phyloP scores from a whole-genome alignment of 2,113 vertebrate species.

The Capra hircus region DNA sequence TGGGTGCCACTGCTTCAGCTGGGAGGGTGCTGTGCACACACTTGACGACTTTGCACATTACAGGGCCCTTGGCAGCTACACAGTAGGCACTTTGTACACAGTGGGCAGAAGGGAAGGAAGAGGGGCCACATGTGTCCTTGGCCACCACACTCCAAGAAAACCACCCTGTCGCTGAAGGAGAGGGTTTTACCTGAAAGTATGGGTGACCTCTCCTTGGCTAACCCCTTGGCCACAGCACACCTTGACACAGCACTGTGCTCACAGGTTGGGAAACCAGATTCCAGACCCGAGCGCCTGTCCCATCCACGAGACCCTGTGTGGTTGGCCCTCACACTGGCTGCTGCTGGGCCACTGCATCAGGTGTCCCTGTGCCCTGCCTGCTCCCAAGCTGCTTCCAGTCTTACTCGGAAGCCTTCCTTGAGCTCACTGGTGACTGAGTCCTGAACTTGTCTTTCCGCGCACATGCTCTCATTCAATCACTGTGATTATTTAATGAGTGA shows the following conservation, averaged over 20 bases:
- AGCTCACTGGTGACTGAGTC: background rate
- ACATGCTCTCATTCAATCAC: accelerated
- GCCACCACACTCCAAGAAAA: background rate
- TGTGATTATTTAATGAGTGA: background rate
- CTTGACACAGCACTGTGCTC: background rate
- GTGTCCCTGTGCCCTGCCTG: background rate
- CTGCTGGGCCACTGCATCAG: background rate
- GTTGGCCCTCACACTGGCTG: background rate
- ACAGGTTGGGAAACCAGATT: background rate
- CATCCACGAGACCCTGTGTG: accelerated
- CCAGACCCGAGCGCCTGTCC: background rate
- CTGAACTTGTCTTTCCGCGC: background rate
- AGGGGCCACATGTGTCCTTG: background rate
- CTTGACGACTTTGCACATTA: background rate
- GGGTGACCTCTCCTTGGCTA: background rate
- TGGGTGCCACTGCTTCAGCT: background rate
- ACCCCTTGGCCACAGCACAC: too few relatives aligned
- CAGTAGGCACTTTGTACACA: background rate
- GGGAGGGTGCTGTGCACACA: background rate
- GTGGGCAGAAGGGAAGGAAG: background rate
- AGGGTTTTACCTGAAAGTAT: too few relatives aligned
- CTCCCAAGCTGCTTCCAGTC: accelerated
- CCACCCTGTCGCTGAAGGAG: background rate
- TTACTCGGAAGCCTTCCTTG: background rate
- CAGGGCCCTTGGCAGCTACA: background rate